Evolutionary conservation across 2,888 invertebrate species (phyloP).

Genomic region (Agrenia bidenticulata): DNA sequence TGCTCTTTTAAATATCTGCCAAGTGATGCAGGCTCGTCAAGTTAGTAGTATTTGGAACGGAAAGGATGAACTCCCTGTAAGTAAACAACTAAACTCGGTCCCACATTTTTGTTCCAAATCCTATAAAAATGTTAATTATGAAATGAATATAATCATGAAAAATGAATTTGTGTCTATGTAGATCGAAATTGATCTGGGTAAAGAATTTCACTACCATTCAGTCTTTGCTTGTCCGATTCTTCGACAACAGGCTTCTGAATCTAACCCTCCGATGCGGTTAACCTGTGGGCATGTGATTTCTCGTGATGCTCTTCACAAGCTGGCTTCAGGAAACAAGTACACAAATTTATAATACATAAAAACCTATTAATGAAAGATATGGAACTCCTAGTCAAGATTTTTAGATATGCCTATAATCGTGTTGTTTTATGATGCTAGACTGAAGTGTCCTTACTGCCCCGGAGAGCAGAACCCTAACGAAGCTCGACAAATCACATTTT

Average conservation of each 20-base stretch:
- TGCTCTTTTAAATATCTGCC: conserved; percentile 88
- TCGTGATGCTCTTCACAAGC: conserved; percentile 91
- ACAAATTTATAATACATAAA: too few species aligned
- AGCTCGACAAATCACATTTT: conserved; percentile 90
- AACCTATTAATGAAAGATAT: too few species aligned
- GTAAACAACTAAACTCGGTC: too few species aligned
- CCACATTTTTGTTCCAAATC: neutral
- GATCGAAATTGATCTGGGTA: conserved; percentile 94
- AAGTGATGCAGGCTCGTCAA: conserved; percentile 83
- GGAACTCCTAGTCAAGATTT: too few species aligned
- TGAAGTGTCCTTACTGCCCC: conserved; percentile 99
- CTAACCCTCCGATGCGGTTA: conserved; percentile 95
- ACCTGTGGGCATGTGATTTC: conserved; percentile 98
- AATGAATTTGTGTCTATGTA: conserved; percentile 57
- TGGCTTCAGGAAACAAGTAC: conserved; percentile 89
- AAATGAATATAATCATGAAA: conserved; percentile 1
- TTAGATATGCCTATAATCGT: neutral
- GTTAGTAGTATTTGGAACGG: conserved; percentile 93
- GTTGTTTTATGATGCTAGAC: too few species aligned
- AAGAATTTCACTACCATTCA: conserved; percentile 90
- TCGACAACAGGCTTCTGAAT: conserved; percentile 90
- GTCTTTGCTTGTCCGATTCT: conserved; percentile 98
- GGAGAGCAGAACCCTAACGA: conserved; percentile 92
- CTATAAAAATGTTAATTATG: neutral
- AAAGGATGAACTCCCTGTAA: conserved; percentile 91